phyloP scores from a whole-genome alignment of 2,888 invertebrate genomes.

The Leucozona laternaria region DNA sequence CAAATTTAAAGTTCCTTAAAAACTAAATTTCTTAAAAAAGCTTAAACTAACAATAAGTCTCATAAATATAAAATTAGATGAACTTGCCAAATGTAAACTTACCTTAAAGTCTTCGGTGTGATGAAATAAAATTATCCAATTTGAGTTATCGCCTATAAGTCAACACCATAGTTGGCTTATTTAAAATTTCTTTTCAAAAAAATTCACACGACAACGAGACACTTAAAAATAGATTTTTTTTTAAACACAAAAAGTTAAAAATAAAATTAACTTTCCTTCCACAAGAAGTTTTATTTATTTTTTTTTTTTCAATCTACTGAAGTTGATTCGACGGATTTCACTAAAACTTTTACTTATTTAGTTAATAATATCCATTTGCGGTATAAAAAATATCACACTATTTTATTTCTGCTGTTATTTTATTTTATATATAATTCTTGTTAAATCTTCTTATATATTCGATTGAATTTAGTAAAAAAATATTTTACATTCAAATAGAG shows the following conservation, averaged over 20 bases:
- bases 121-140: constrained; percentile 5
- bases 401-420: constrained; percentile 10
- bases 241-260: background rate
- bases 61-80: too few relatives aligned
- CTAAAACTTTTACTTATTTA: constrained; percentile 8
- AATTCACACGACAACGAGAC: background rate
- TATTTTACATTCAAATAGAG: constrained; percentile 26
- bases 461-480: constrained; percentile 44
- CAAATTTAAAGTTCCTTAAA: too few relatives aligned
- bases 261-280: background rate
- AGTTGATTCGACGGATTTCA: constrained; percentile 51
- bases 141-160: constrained; percentile 2
- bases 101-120: background rate
- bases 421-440: background rate
- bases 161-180: constrained; percentile 4
- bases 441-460: constrained; percentile 25
- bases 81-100: background rate
- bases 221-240: background rate
- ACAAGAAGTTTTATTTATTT: background rate
- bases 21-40: too few relatives aligned
- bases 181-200: background rate
- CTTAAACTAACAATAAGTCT: too few relatives aligned
- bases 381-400: constrained; percentile 76
- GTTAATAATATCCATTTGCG: constrained; percentile 68
- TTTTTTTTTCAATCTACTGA: background rate